A percentile compares a stretch with the other conserved stretches of the same genome.
These are phyloP conservation scores for Aspiorhynchus laticeps DNA, from an alignment of 2,113 vertebrate genomes.

Conservation along the genomic window DNA sequence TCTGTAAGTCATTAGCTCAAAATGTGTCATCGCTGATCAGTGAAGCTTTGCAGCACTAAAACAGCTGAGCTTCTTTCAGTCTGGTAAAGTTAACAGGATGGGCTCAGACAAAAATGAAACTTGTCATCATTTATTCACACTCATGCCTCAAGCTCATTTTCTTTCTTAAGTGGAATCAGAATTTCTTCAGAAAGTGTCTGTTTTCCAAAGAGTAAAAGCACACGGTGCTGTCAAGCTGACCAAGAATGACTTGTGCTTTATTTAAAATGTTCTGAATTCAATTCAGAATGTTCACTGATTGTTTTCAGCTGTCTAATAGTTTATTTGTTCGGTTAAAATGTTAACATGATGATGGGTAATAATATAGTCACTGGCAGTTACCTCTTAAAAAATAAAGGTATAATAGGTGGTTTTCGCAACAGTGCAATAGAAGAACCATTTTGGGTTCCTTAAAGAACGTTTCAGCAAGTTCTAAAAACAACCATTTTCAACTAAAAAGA, in stretches of 20 bases:
- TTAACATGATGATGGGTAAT: background rate
- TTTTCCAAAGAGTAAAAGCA: background rate
- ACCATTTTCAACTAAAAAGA: background rate
- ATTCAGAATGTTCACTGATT: background rate
- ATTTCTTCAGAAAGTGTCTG: too few relatives aligned
- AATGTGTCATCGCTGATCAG: constrained; percentile 22
- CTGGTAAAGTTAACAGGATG: background rate
- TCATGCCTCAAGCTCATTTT: background rate
- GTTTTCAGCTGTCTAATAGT: background rate
- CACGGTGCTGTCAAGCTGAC: background rate
- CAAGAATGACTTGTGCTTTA: background rate
- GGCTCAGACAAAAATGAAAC: background rate
- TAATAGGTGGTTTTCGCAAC: background rate
- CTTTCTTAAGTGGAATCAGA: background rate
- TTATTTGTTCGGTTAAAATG: background rate
- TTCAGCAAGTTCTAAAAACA: background rate
- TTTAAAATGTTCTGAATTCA: background rate
- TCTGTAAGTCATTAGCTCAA: constrained; percentile 48
- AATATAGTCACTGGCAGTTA: background rate
- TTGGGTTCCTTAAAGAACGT: background rate
- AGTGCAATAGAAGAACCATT: background rate
- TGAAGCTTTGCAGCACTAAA: background rate
- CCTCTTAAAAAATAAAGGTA: background rate
- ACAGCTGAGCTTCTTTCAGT: background rate
- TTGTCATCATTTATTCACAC: background rate